Evolutionary conservation across 2,797 vertebrate genomes (phyloP), one percentile per base, ranked within the genome.

Genomic region (Scleropages formosus): DNA sequence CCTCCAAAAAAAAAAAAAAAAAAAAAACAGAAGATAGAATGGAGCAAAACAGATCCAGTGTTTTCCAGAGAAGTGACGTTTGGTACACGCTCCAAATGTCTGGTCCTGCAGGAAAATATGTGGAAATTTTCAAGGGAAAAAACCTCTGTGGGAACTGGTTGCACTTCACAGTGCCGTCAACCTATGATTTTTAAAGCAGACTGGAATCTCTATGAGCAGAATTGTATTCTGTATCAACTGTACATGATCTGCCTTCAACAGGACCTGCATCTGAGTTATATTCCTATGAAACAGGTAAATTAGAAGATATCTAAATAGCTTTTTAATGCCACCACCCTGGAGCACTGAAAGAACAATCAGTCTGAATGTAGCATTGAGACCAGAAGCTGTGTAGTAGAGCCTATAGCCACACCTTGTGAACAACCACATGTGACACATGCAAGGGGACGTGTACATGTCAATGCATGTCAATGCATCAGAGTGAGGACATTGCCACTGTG

Each of bases 11-110:
- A n/a, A n/a, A n/a, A n/a, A n/a, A n/a, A n/a, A n/a, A n/a, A n/a
- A n/a, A 9, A 56, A 39, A 44, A 63, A 66, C 61, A 64, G 27
- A 16, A 72, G 31, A 68, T 62, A 63, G 53, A 66, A 76, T 79
- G 79, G 78, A 77, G 76, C 73, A 82, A 62, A 82, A 84, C 78
- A 81, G 65, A 76, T 81, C 78, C 78, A 79, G 76, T 59, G 24
- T 80, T 77, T 69, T 78, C n/a, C n/a, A n/a, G n/a, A n/a, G 59
- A 71, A 85, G 72, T 77, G 78, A 84, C 64, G 76, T 79, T 83
- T 66, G 69, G 63, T 79, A 75, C 72, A 79, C 71, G 67, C 66
- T 39, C 70, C 69, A 72, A 61, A 31, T 71, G 74, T 72, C 27
- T 15, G 77, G 73, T 86, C 22, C 86, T 82, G 79, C 80, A 82